Base-by-base conservation (phyloP, 2,888 invertebrate species). In the Conomelus anceps region DNA sequence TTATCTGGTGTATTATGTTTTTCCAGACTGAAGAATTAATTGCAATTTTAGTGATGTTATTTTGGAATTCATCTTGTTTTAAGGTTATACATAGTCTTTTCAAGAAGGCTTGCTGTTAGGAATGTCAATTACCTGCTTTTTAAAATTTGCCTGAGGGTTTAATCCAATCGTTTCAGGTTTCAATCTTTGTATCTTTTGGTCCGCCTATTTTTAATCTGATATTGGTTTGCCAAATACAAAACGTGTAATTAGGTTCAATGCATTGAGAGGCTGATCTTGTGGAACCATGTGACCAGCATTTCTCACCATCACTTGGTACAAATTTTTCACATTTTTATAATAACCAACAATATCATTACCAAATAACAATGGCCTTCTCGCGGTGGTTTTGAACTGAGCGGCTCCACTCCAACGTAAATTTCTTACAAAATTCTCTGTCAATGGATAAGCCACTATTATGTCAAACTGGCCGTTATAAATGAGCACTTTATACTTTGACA, bases 381-480 rank as follows among this genome's bases (percentile, higher is more conserved):
- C 93, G 0, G 96, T 96, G 0, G 93, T 94, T 92, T 95, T 95
- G 93, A 97, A 98, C 1, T 95, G 94, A 1, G 94, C 94, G 0
- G 96, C 94, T 0, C 95, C 96, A 29, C 94, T 94, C 94, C 97
- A 98, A 87, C 96, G 94, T 0, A 98, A 94, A 88, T 95, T 94
- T 91, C 95, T 94, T 34, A 98, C 93, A 93, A 97, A 98, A 92
- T 96, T 96, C 22, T 96, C 95, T 0, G 98, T 98, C 88, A 97
- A 92, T 0, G 98, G 97, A 93, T 98, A 97, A 0, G 98, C 97
- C 0, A 98, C 97, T 91, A 98, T 98, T n/a, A 98, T 96, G 93
- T 99, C 98, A 91, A 98, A 93, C 92, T 99, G 98, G 0, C 98
- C 98, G 92, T 96, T 98, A 93, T 98, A 98, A 90, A 98, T 95